phyloP scores from a whole-genome alignment of 1,140 invertebrate species.

The Zaprionus davidi region DNA sequence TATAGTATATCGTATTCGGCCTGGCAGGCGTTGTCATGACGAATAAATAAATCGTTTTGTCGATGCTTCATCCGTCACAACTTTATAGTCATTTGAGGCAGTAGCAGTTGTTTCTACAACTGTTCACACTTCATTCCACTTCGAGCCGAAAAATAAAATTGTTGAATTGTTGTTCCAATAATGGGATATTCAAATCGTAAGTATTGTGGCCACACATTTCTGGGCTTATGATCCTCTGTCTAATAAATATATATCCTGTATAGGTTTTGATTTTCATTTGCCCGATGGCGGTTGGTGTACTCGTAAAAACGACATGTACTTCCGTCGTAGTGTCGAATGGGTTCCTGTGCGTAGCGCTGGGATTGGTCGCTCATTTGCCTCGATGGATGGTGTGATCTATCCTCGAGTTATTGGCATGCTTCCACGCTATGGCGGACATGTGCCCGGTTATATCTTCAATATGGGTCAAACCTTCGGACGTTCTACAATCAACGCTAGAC shows the following conservation, averaged over 20 bases:
- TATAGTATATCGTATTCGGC: constrained; percentile 11
- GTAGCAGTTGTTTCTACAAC: constrained; percentile 37
- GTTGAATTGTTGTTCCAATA: constrained; percentile 10
- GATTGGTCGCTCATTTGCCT: constrained; percentile 81
- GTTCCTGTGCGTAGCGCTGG: constrained; percentile 86
- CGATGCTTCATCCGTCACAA: constrained; percentile 59
- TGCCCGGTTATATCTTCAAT: constrained; percentile 88
- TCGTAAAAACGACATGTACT: constrained; percentile 89
- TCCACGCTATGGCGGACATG: constrained; percentile 90
- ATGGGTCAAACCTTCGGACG: constrained; percentile 90
- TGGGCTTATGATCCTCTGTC: neutral
- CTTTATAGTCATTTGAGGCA: constrained; percentile 21
- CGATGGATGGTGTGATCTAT: constrained; percentile 87
- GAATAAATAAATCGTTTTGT: constrained; percentile 68
- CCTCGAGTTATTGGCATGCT: constrained; percentile 89
- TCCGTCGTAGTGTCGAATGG: constrained; percentile 87
- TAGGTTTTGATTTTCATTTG: constrained; percentile 68
- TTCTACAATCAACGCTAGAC: constrained; percentile 88
- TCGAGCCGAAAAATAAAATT: constrained; percentile 14
- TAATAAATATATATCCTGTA: neutral
- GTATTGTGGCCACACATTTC: constrained; percentile 14
- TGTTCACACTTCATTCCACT: neutral
- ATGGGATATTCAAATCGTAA: constrained; percentile 69
- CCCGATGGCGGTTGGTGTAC: constrained; percentile 68
- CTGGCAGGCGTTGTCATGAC: constrained; percentile 59